Base-by-base conservation (phyloP, 1,140 invertebrate species). In the Mycetomoellerius zeteki region DNA sequence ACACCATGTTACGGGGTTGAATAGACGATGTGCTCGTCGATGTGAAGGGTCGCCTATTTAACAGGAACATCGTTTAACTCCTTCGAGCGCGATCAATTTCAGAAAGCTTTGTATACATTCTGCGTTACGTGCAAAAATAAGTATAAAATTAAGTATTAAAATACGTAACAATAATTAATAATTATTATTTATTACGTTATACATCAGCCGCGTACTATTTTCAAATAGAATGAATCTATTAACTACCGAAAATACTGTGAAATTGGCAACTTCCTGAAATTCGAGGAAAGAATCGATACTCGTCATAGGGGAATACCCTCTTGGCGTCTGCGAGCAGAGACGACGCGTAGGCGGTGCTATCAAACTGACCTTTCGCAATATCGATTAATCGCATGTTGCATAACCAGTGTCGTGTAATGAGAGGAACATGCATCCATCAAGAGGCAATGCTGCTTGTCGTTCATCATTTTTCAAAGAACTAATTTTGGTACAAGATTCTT, bases 281-380 rank as follows among this genome's bases (percentile, higher is more conserved):
- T 88, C 43, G 16, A 80, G 64, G 24, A 56, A 54, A 81, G 24
- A 86, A 86, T 88, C 86, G 86, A 88, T 89, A 88, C 33, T 85
- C 27, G 24, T 16, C 58, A 12, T 27, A 30, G 54, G 88, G 87
- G 88, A 89, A 89, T 88, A 88, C 75, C 88, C 88, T 81, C 43
- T 27, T 27, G 62, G 64, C 65, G 82, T 76, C 76, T 80, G 43
- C 77, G 65, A 87, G 76, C 43, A n/a, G 64, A 82, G 85, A 90
- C 87, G 69, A 86, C 88, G 67, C 24, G 64, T 67, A 71, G 72
- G 84, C 75, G 56, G 47, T 76, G 33, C 85, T 85, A 75, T 65
- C 58, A 76, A 85, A 90, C 88, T 90, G 86, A 89, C 89, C 89
- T 90, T 89, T 90, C 88, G 12, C 43, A 88, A 90, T 90, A 90